Base-by-base conservation (phyloP, 1,140 invertebrate genomes). In the Neodiprion lecontei region DNA sequence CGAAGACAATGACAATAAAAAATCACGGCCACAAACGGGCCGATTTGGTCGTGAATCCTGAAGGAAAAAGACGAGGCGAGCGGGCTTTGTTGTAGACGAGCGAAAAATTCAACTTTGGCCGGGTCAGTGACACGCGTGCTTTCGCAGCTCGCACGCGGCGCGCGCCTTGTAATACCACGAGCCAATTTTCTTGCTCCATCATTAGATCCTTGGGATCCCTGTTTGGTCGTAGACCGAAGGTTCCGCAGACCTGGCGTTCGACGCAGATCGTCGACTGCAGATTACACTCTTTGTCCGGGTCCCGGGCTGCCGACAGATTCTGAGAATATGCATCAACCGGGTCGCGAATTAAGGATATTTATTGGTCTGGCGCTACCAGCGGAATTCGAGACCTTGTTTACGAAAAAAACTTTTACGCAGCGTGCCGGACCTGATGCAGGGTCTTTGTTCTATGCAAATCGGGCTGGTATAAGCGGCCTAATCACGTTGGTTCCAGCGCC, bases 271-370 rank as follows among this genome's bases (percentile, higher is more conserved):
- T 72, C 28, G 74, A 65, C 74, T 28, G 23, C 50, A 48, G 69
- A 71, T 75, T 75, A 75, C 70, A 70, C 53, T 71, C 70, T 69
- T 72, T 75, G 70, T 68, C 66, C 61, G 49, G 61, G 70, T 17
- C 73, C 49, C 69, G 61, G 49, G 53, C 53, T 65, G 69, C 74
- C 74, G 74, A 75, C 74, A 67, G 74, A 72, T 75, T 75, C 74
- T 47, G 28, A 72, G 74, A 75, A 75, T 72, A 75, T 72, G 70
- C 61, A 67, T 71, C 74, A 71, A 49, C 49, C 67, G 23, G 48
- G 68, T 74, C 48, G 67, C 66, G 67, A 74, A 69, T 69, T 74
- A 49, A 69, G 66, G 48, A 74, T 74, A 74, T 74, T 74, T 74
- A 74, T 74, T 69, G 67, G 72, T 69, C 66, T 69, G 72, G 48